Evolutionary conservation across 2,113 vertebrate genomes (phyloP).

Genomic region (Sinosuthora webbiana): DNA sequence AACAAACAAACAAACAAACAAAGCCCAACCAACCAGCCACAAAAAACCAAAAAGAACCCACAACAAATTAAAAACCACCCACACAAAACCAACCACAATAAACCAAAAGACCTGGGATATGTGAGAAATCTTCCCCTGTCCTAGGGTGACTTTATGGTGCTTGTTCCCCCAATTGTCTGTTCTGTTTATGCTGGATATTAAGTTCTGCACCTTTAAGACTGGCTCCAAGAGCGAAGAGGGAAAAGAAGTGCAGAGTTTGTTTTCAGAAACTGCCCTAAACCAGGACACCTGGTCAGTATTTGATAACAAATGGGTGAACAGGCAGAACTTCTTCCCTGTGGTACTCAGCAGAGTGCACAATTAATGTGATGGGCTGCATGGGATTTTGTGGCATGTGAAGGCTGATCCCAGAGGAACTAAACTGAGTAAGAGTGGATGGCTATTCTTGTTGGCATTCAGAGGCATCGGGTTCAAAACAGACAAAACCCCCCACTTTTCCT

Average conservation of each 20-base stretch:
- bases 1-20: background rate
- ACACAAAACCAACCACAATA: background rate
- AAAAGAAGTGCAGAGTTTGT: background rate
- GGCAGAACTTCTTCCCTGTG: background rate
- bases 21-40: background rate
- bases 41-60: accelerated
- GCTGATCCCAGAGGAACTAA: background rate
- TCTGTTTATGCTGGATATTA: background rate
- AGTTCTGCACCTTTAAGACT: background rate
- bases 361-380: accelerated
- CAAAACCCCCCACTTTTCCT: accelerated
- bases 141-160: background rate
- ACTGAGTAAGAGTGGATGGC: accelerated
- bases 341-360: background rate
- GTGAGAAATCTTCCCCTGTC: background rate
- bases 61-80: background rate
- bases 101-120: accelerated
- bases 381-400: background rate
- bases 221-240: background rate
- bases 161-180: background rate
- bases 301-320: background rate
- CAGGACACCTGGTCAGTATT: background rate
- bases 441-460: background rate
- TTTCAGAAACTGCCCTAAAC: background rate
- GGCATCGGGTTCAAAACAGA: background rate